Percentiles rank a stretch among this genome's conserved stretches.
phyloP scores from a whole-genome alignment of 2,113 vertebrate genomes.

The Neogale vison region DNA sequence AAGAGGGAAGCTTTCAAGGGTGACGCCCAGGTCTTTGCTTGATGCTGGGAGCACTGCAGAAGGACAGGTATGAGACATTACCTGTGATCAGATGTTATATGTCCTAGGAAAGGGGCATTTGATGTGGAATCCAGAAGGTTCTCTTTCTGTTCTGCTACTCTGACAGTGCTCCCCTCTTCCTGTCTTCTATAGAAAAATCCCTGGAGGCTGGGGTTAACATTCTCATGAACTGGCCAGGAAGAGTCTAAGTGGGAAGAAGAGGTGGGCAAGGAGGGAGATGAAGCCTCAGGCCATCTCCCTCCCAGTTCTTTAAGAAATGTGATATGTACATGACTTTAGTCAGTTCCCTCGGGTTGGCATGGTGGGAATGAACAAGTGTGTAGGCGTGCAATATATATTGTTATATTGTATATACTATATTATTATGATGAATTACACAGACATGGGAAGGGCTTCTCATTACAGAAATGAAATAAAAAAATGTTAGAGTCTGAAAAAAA shows the following conservation, averaged over 20 bases:
- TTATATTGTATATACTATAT: neutral
- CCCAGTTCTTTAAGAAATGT: neutral
- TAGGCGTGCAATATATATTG: neutral
- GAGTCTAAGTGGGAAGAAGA: neutral
- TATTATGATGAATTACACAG: neutral
- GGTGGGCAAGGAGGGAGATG: neutral
- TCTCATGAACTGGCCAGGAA: neutral
- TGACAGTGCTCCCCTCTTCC: neutral
- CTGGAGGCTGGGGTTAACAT: neutral
- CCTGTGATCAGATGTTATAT: neutral
- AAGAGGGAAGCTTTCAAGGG: neutral
- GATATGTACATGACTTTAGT: neutral
- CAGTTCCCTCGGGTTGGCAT: neutral
- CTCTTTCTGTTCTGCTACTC: neutral
- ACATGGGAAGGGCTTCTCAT: neutral
- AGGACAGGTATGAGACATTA: neutral
- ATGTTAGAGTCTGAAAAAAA: neutral
- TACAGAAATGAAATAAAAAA: slow-evolving; percentile 9
- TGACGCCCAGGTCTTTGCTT: neutral
- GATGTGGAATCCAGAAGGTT: neutral
- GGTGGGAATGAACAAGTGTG: neutral
- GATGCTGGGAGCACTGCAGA: neutral
- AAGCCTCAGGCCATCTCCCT: neutral
- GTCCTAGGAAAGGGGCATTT: neutral
- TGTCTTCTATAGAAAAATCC: neutral